phyloP scores from a whole-genome alignment of 2,888 invertebrate genomes.

The Ceramica pisi region DNA sequence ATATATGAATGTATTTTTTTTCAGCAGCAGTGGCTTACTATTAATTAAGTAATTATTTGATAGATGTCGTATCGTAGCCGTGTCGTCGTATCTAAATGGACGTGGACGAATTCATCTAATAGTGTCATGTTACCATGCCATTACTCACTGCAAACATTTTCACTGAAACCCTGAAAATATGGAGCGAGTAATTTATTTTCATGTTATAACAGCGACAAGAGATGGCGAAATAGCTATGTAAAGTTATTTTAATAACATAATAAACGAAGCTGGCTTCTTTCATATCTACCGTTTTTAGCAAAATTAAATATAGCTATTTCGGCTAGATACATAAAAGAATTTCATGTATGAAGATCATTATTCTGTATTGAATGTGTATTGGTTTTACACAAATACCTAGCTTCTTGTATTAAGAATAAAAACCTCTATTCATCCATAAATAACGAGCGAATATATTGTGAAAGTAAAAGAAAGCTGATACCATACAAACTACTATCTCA shows the following conservation, averaged over 20 bases:
- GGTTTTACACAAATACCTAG: not conserved
- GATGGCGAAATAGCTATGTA: constrained; percentile 46
- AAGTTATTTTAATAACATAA: constrained; percentile 45
- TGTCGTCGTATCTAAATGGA: constrained; percentile 66
- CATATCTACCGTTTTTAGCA: not conserved
- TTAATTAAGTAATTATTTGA: constrained; percentile 2
- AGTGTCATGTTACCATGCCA: constrained; percentile 81
- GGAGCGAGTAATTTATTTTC: constrained; percentile 74
- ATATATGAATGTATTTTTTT: not conserved
- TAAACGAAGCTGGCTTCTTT: constrained; percentile 9
- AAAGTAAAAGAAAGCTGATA: constrained; percentile 24
- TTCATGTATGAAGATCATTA: not conserved
- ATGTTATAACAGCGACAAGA: constrained; percentile 61
- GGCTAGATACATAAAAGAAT: not conserved
- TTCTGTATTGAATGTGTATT: not conserved
- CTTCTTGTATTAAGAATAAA: not conserved
- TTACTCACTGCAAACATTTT: constrained; percentile 84
- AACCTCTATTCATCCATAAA: not conserved
- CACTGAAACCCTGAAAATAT: constrained; percentile 71
- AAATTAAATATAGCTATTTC: not conserved
- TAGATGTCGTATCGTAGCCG: constrained; percentile 57
- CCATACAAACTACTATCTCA: constrained; percentile 15
- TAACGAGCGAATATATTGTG: constrained; percentile 1
- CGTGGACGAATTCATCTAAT: constrained; percentile 74
- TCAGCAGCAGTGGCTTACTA: not conserved